Evolutionary conservation across 2,797 vertebrate species (phyloP).

Genomic region (Caiman crocodilus): DNA sequence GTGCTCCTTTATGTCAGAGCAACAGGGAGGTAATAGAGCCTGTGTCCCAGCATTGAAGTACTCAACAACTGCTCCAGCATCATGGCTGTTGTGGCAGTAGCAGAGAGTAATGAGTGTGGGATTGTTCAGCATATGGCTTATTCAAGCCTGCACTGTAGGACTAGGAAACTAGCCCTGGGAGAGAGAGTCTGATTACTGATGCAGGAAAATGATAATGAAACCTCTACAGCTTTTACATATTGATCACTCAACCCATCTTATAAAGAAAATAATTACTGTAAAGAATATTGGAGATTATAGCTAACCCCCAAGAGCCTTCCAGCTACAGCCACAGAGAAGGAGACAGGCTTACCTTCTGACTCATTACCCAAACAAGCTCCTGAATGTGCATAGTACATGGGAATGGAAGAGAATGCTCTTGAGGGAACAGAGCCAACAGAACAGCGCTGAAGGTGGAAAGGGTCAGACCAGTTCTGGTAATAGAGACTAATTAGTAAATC

Average conservation of each 20-base stretch:
- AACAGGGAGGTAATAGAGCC: neutral
- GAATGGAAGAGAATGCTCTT: constrained; percentile 62
- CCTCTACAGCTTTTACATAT: constrained; percentile 35
- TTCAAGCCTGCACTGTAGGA: neutral
- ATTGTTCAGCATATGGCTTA: neutral
- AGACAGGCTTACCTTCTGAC: constrained; percentile 63
- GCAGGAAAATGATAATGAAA: constrained; percentile 11
- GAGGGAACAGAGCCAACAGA: constrained; percentile 64
- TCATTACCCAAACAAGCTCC: constrained; percentile 62
- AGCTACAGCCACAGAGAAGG: constrained; percentile 24
- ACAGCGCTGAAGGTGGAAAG: constrained; percentile 55
- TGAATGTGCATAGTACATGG: constrained; percentile 23
- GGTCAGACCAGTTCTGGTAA: constrained; percentile 68
- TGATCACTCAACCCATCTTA: constrained; percentile 20
- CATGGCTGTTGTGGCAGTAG: neutral
- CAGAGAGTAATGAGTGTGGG: neutral
- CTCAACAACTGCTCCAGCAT: too few species aligned
- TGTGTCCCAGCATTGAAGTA: too few species aligned
- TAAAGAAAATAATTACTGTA: constrained; percentile 49
- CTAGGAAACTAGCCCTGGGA: neutral
- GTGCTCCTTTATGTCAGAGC: neutral
- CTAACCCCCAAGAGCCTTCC: constrained; percentile 30
- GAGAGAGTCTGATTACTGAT: constrained; percentile 13
- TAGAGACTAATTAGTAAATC: constrained; percentile 69
- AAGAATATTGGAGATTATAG: constrained; percentile 36